Conservation (phyloP, 2,888 invertebrate species). For the Campaea margaritaria region DNA sequence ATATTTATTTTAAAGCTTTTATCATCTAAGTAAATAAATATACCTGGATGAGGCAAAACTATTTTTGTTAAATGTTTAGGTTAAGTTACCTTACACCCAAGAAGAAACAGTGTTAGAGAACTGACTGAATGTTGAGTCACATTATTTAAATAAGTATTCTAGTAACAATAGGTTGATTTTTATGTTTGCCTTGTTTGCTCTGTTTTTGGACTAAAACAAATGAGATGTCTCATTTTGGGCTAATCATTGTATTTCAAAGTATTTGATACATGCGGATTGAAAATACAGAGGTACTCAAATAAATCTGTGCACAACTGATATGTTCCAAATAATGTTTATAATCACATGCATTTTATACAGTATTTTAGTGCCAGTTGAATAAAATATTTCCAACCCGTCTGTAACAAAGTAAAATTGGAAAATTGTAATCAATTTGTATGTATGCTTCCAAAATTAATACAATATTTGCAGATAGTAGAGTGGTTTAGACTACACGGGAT, state of each 20-base stretch:
- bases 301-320: not conserved
- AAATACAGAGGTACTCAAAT: constrained; percentile 9
- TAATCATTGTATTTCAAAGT: constrained; percentile 42
- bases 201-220: constrained; percentile 33
- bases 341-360: not conserved
- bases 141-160: no score
- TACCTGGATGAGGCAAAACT: no score
- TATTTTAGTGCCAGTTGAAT: not conserved
- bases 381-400: constrained; percentile 26
- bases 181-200: constrained; percentile 8
- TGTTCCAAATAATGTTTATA: not conserved
- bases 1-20: no score
- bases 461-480: constrained; percentile 46
- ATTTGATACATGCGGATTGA: constrained; percentile 35
- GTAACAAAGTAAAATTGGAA: constrained; percentile 26
- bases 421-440: constrained; percentile 26
- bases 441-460: constrained; percentile 37
- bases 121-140: no score
- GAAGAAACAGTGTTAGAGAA: no score
- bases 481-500: constrained; percentile 29
- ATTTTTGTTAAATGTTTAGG: no score
- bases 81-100: no score
- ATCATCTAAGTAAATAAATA: not conserved
- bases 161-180: no score
- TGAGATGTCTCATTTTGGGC: constrained; percentile 52